Conservation (phyloP, 2,113 vertebrate species). For the Cyanoderma ruficeps region DNA sequence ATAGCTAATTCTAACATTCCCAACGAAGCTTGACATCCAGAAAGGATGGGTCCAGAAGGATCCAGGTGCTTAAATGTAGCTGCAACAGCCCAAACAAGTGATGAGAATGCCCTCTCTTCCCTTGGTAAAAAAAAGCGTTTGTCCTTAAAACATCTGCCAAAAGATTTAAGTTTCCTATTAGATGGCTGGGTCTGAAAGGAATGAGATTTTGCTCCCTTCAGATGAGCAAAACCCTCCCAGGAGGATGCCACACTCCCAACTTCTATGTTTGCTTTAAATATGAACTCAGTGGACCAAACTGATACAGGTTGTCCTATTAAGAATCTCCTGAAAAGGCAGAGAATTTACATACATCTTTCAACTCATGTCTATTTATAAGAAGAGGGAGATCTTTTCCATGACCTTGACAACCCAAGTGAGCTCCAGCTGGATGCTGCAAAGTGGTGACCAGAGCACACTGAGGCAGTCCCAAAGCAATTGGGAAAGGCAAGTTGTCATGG, state of each 20-base stretch:
- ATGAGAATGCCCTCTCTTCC: background rate
- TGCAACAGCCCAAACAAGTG: background rate
- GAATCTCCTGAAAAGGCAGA: background rate
- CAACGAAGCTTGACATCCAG: background rate
- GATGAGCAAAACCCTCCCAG: background rate
- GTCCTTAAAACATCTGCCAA: background rate
- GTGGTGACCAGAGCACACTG: background rate
- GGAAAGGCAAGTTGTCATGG: background rate
- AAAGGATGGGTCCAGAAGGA: background rate
- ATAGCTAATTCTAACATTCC: background rate
- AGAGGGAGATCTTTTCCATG: background rate
- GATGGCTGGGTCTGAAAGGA: background rate
- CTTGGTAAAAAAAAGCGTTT: background rate
- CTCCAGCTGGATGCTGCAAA: background rate
- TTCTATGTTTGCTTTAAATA: background rate
- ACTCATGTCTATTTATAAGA: background rate
- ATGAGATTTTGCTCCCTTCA: background rate
- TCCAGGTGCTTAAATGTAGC: background rate
- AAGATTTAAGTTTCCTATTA: background rate
- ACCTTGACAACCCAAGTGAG: background rate
- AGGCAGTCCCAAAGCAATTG: background rate
- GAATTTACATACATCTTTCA: background rate
- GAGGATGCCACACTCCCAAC: background rate
- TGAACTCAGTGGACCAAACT: background rate
- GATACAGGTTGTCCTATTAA: background rate